Evolutionary conservation across 2,113 vertebrate genomes (phyloP), one percentile per base, ranked within the genome.

Genomic region (Micromys minutus): DNA sequence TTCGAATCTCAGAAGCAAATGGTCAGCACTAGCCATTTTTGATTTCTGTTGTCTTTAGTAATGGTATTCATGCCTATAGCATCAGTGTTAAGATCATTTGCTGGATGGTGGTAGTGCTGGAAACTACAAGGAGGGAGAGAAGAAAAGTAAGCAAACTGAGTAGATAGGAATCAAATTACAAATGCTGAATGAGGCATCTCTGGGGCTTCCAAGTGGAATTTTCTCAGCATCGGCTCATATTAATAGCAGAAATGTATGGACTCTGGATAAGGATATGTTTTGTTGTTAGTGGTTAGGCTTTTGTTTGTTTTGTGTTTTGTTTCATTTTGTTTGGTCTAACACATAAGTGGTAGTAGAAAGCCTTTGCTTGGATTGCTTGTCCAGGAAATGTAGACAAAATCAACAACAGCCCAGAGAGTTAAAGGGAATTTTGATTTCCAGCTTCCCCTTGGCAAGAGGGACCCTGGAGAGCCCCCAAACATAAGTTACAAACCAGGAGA

Each of bases 141-240:
- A 17, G 29, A 65, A 47, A 34, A 22, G 9, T 67, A 29, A 24
- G 9, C 19, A 26, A 74, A 88, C 29, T 65, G 77, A 85, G 39
- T 36, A 24, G 4, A 61, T 81, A 36, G 80, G 36, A 94, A 17
- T 91, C 59, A 55, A 3, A 90, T 72, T 63, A 55, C 57, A 45
- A 50, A 74, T 84, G 24, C 47, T 47, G 39, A 86, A 67, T 26
- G 39, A 93, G 5, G 24, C 65, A n/a, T 3, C 13, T 34, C 2
- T 85, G 75, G 34, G 80, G 65, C 85, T 94, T 71, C 67, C 34
- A 39, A 76, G 59, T 85, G 12, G 65, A 55, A 88, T 90, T 85
- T 93, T 86, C 75, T 85, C n/a, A 55, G 39, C 7, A 55, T 3
- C 1, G 7, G 15, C 42, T 91, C 24, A 55, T 89, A 50, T 74